Conservation (phyloP, 1,140 invertebrate species). For the Ceratosolen fusciceps region DNA sequence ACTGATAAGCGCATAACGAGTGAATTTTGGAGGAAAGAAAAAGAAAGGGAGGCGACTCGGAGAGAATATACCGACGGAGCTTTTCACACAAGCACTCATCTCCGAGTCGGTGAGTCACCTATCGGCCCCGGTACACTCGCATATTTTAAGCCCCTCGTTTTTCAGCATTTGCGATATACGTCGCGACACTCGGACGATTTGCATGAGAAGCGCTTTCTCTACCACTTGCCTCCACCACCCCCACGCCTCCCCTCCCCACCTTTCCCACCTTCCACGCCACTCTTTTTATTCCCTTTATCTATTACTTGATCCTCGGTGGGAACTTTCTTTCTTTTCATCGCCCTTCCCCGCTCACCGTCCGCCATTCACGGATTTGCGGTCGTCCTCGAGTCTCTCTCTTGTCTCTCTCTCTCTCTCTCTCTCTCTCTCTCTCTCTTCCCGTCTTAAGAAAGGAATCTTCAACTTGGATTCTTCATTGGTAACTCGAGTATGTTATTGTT, state of each 20-base stretch:
- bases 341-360: too few relatives aligned
- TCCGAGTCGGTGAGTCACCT: conserved; percentile 52
- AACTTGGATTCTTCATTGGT: too few relatives aligned
- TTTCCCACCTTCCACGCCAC: neutral
- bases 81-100: conserved; percentile 12
- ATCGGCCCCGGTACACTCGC: conserved; percentile 65
- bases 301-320: neutral
- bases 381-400: too few relatives aligned
- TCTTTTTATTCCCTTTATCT: conserved; percentile 5
- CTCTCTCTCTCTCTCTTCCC: too few relatives aligned
- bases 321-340: neutral
- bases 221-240: too few relatives aligned
- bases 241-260: too few relatives aligned
- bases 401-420: too few relatives aligned
- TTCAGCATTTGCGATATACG: conserved; percentile 66
- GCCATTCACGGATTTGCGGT: neutral
- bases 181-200: conserved; percentile 31
- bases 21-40: neutral
- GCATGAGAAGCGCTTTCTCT: conserved; percentile 12
- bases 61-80: neutral
- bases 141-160: conserved; percentile 67
- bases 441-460: neutral
- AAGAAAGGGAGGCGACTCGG: neutral
- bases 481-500: too few relatives aligned
- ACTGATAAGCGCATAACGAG: neutral